A percentile compares a stretch with the other conserved stretches of the same genome.
These are phyloP conservation scores for Bolborhynchus lineola DNA, from an alignment of 2,113 vertebrate genomes.

Conservation along the genomic window DNA sequence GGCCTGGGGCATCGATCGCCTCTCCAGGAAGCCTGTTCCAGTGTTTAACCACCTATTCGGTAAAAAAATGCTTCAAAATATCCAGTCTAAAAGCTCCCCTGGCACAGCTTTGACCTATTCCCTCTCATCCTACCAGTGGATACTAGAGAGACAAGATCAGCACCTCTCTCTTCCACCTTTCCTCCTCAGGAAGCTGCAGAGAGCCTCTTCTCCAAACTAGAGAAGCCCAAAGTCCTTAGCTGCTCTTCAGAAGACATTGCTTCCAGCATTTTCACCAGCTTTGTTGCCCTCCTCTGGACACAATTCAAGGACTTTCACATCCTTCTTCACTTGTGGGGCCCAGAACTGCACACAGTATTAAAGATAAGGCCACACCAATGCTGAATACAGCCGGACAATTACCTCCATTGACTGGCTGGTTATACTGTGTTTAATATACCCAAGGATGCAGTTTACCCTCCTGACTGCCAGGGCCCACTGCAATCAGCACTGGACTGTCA, in stretches of 20 bases:
- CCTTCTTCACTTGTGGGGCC: not conserved
- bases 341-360: not conserved
- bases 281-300: not conserved
- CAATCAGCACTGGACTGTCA: not conserved
- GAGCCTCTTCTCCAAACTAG: not conserved
- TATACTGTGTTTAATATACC: not conserved
- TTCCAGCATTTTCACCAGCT: not conserved
- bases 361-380: not conserved
- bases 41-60: not conserved
- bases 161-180: not conserved
- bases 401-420: not conserved
- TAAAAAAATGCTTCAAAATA: not conserved
- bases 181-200: not conserved
- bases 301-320: not conserved
- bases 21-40: not conserved
- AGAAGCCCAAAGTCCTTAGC: not conserved
- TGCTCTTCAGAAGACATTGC: not conserved
- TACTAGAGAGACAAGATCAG: accelerated
- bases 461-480: not conserved
- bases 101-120: not conserved
- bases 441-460: not conserved
- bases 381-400: not conserved
- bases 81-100: not conserved
- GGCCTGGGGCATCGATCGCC: accelerated
- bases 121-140: accelerated